Evolutionary conservation across 2,797 vertebrate genomes (phyloP), one percentile per base, ranked within the genome.

Genomic region (Eulemur rubriventer): DNA sequence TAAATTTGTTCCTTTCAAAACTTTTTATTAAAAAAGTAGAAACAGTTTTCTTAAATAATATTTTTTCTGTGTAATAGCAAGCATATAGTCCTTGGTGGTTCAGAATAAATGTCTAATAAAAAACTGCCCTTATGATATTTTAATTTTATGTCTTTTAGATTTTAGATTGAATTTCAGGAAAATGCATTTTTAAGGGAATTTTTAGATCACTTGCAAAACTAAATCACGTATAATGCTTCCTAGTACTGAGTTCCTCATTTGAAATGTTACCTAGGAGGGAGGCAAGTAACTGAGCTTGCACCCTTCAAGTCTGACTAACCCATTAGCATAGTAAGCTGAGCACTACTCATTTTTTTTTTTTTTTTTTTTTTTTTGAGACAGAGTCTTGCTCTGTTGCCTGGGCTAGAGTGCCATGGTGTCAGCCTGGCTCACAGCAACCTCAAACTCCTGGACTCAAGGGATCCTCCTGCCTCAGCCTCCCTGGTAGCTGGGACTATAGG

Each of bases 131-230:
- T 75, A 79, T 85, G 96, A 91, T 95, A 79, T 97, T 98, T 98
- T 96, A 59, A 86, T 98, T 97, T 97, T 89, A 88, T 91, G 69
- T 82, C 67, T 93, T 97, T 94, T 97, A 97, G 35, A 96, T 97
- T 95, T 93, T 63, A 95, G 76, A 83, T 81, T 38, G 73, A 94
- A 95, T 87, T 86, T 46, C 69, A 92, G 52, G 96, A 94, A 98
- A 97, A 91, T 52, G 91, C 38, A 69, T 94, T 98, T 98, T 95
- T 95, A 94, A 95, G 96, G 88, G 89, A 91, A 92, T 97, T 97
- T 80, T 97, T 96, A 89, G 92, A 94, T 98, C 95, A 96, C 97
- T 98, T 98, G 93, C 38, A 96, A 89, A 97, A 97, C 94, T 82
- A 96, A 59, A 22, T 94, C 85, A 91, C 82, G 89, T 92, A 85